phyloP scores from a whole-genome alignment of 2,888 invertebrate species.

The Hofmannophila pseudospretella region DNA sequence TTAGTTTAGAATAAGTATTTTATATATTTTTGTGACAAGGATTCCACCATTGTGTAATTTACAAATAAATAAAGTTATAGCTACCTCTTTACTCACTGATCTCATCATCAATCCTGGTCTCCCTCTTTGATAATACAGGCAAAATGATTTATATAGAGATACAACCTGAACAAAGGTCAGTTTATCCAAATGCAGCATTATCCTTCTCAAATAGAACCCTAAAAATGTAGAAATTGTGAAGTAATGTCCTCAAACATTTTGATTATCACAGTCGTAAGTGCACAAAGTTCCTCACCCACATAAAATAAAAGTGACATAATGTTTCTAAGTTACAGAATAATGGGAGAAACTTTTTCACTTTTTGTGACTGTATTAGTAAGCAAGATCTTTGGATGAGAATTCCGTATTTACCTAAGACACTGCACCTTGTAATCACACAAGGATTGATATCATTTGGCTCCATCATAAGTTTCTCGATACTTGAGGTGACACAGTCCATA shows the following conservation, averaged over 20 bases:
- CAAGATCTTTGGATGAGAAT: no score
- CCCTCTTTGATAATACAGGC: constrained; percentile 81
- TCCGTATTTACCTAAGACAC: constrained; percentile 80
- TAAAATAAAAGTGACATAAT: no score
- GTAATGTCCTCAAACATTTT: no score
- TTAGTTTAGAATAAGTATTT: no score
- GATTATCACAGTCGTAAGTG: no score
- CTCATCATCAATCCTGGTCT: constrained; percentile 68
- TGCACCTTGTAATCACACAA: constrained; percentile 79
- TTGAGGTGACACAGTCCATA: constrained; percentile 78
- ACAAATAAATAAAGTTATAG: no score
- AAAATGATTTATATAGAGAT: constrained; percentile 83
- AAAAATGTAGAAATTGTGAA: constrained; percentile 31
- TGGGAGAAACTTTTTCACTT: no score
- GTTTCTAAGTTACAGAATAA: constrained; percentile 28
- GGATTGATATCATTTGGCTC: constrained; percentile 67
- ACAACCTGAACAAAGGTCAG: constrained; percentile 90
- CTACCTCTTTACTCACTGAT: constrained; percentile 71
- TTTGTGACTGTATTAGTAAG: no score
- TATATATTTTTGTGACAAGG: no score
- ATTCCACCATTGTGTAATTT: no score
- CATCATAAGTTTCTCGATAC: constrained; percentile 78
- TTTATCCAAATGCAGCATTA: constrained; percentile 89
- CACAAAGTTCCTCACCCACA: no score
- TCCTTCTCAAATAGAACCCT: constrained; percentile 90